A percentile compares a stretch with the other conserved stretches of the same genome.
Evolutionary conservation across 2,113 vertebrate species (phyloP).

Genomic region (Panthera leo): DNA sequence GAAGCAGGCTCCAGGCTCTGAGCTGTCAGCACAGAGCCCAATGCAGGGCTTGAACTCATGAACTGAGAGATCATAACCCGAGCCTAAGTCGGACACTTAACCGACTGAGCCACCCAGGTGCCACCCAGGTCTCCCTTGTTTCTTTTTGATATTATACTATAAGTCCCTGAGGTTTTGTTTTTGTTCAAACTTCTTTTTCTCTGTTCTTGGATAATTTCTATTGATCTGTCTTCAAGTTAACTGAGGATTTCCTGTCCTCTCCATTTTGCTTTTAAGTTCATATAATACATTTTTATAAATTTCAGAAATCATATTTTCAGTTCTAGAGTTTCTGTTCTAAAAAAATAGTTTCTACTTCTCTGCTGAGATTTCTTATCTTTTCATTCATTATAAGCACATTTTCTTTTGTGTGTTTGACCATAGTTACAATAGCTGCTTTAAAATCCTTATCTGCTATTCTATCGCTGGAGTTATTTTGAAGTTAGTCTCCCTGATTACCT

Average conservation of each 20-base stretch:
- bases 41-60: too few relatives aligned
- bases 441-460: background rate
- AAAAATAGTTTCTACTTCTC: background rate
- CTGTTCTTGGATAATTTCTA: background rate
- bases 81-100: too few relatives aligned
- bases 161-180: background rate
- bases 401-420: background rate
- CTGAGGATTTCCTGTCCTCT: background rate
- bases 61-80: too few relatives aligned
- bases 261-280: background rate
- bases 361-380: background rate
- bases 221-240: background rate
- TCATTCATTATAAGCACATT: background rate
- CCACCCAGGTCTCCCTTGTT: background rate
- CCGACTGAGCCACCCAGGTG: too few relatives aligned
- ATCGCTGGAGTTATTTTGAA: background rate
- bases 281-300: background rate
- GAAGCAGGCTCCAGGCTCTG: too few relatives aligned
- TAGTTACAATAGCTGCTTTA: background rate
- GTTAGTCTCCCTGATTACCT: background rate
- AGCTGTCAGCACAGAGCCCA: too few relatives aligned
- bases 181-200: background rate
- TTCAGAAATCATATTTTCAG: background rate
- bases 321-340: background rate
- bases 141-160: background rate